These are phyloP conservation scores for Poeciliopsis infans DNA, from an alignment of 2,797 vertebrate genomes.

Conservation along the genomic window DNA sequence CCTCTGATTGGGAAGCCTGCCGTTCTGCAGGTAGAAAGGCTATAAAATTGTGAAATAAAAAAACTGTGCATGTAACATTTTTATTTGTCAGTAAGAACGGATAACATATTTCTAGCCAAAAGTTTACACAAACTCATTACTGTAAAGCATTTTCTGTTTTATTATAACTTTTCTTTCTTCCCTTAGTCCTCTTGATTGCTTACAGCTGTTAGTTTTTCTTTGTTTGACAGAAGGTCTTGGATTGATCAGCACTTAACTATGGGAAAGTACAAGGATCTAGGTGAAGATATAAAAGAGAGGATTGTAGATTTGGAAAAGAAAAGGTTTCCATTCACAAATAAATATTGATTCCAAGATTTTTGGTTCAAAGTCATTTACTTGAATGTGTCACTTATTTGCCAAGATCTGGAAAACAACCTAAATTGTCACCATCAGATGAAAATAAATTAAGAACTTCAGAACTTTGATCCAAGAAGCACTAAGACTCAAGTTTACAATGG, in stretches of 20 bases:
- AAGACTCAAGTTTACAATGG: neutral
- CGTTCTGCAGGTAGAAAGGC: neutral
- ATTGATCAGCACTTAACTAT: neutral
- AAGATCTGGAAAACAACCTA: neutral
- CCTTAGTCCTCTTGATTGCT: neutral
- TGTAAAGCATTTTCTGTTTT: neutral
- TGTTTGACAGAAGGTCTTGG: neutral
- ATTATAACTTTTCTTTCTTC: neutral
- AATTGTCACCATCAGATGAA: neutral
- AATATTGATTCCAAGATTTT: neutral
- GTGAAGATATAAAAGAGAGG: neutral
- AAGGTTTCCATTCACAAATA: neutral
- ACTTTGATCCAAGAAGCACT: neutral
- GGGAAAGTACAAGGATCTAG: neutral
- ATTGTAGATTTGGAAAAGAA: neutral
- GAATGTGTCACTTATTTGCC: neutral
- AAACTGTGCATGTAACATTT: neutral
- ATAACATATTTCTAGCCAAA: neutral
- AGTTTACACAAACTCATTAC: neutral
- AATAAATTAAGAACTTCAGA: neutral
- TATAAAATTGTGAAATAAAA: neutral
- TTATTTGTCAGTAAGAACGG: neutral
- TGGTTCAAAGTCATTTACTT: neutral
- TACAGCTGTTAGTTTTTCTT: neutral
- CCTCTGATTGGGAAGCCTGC: neutral